Percentiles rank a stretch among this genome's conserved stretches.
Conservation (phyloP, 30 jellyfish, hydroid and myxozoan species). For the Aurelia aurita region DNA sequence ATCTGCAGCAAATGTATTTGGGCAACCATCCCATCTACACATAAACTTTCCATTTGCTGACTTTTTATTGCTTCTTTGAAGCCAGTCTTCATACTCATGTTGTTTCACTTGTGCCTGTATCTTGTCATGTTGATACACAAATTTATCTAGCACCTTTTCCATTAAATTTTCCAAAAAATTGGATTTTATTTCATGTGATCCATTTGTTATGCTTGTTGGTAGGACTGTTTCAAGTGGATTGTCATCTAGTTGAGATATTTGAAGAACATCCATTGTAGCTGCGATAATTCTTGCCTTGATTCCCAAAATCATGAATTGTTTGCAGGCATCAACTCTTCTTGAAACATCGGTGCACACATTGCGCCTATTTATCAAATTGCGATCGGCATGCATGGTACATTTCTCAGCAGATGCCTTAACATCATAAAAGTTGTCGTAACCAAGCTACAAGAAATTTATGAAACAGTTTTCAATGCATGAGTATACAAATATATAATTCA, state of each 20-base stretch:
- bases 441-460: background rate
- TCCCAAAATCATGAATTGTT: background rate
- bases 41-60: background rate
- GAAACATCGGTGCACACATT: constrained; percentile 1
- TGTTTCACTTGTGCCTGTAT: constrained; percentile 2
- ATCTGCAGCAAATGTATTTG: background rate
- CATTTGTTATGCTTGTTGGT: background rate
- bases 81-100: constrained; percentile 8
- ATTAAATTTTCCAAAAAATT: background rate
- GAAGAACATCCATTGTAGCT: background rate
- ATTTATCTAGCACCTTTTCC: constrained; percentile 4
- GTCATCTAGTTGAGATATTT: background rate
- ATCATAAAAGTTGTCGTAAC: background rate
- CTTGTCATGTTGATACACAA: background rate
- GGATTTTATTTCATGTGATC: background rate
- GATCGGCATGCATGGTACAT: background rate
- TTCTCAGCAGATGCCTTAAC: constrained; percentile 2
- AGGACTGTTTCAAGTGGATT: background rate
- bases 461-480: background rate
- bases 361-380: constrained; percentile 6
- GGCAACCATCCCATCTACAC: constrained; percentile 2
- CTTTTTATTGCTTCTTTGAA: background rate
- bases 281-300: constrained; percentile 9
- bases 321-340: constrained; percentile 5
- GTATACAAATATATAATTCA: background rate